Conservation (phyloP, 2,888 invertebrate species). For the Blastobasis lacticolella region DNA sequence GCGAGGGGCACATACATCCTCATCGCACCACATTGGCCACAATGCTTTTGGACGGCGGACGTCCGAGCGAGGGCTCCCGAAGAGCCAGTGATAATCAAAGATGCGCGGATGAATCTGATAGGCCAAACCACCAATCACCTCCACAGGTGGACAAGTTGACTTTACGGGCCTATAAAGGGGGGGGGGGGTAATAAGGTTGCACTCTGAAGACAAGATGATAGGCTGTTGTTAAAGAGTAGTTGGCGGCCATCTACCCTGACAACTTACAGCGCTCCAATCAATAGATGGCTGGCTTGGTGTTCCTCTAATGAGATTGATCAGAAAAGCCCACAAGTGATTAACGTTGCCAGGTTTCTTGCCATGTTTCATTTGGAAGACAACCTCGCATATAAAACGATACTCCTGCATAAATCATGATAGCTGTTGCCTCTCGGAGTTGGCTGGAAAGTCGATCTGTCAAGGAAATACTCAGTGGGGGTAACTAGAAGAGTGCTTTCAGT, state of each 20-base stretch:
- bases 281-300: slow-evolving; percentile 11
- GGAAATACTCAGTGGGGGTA: slow-evolving; percentile 14
- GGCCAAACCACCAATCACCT: slow-evolving; percentile 11
- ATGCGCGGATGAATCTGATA: slow-evolving; percentile 7
- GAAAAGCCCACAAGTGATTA: slow-evolving; percentile 1
- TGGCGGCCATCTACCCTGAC: slow-evolving; percentile 17
- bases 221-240: slow-evolving; percentile 9
- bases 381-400: slow-evolving; percentile 8
- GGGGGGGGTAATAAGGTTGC: slow-evolving; percentile 13
- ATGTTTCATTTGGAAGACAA: slow-evolving; percentile 6
- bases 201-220: slow-evolving; percentile 11
- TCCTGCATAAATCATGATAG: slow-evolving; percentile 8
- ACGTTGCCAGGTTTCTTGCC: slow-evolving; percentile 6
- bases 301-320: background rate
- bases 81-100: slow-evolving; percentile 7
- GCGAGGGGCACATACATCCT: slow-evolving; percentile 11
- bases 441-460: slow-evolving; percentile 8
- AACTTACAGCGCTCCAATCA: slow-evolving; percentile 11
- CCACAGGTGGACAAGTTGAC: slow-evolving; percentile 8
- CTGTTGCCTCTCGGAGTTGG: slow-evolving; percentile 15
- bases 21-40: slow-evolving; percentile 6
- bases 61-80: slow-evolving; percentile 11
- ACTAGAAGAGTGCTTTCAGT: slow-evolving; percentile 12
- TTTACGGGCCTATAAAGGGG: slow-evolving; percentile 15
- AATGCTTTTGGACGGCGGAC: slow-evolving; percentile 15